A percentile compares a stretch with the other conserved stretches of the same genome.
These are phyloP conservation scores for Alloplasta piceator DNA, from an alignment of 2,888 invertebrate species.

Conservation along the genomic window DNA sequence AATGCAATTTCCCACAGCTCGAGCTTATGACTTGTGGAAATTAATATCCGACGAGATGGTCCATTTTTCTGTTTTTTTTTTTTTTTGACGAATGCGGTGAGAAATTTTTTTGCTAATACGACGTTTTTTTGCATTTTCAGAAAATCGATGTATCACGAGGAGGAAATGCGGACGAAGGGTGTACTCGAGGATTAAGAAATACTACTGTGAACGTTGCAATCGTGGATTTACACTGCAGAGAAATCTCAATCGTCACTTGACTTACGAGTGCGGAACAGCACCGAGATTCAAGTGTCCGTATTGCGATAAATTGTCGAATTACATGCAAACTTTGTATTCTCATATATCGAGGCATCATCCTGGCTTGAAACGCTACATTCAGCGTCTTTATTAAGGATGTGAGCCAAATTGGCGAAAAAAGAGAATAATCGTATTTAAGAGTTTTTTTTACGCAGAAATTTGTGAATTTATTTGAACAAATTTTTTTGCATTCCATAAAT, in stretches of 20 bases:
- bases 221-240: slow-evolving; percentile 76
- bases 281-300: slow-evolving; percentile 80
- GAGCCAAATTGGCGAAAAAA: background rate
- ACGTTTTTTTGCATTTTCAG: slow-evolving; percentile 67
- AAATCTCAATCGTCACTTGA: slow-evolving; percentile 77
- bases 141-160: slow-evolving; percentile 45
- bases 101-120: too few relatives aligned
- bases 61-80: too few relatives aligned
- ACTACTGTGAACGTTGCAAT: slow-evolving; percentile 75
- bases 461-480: too few relatives aligned
- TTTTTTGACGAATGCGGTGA: too few relatives aligned
- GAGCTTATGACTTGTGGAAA: too few relatives aligned
- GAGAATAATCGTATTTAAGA: background rate
- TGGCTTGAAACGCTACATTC: slow-evolving; percentile 67
- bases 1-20: too few relatives aligned
- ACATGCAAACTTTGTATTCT: slow-evolving; percentile 75
- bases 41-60: too few relatives aligned
- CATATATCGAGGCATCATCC: slow-evolving; percentile 76
- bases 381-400: slow-evolving; percentile 68
- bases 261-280: slow-evolving; percentile 77
- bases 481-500: too few relatives aligned
- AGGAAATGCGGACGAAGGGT: slow-evolving; percentile 63
- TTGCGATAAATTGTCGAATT: slow-evolving; percentile 77
- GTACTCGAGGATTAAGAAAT: slow-evolving; percentile 70
- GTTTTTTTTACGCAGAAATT: too few relatives aligned